phyloP scores from a whole-genome alignment of 2,797 vertebrate genomes.

The Rallus crepitans region DNA sequence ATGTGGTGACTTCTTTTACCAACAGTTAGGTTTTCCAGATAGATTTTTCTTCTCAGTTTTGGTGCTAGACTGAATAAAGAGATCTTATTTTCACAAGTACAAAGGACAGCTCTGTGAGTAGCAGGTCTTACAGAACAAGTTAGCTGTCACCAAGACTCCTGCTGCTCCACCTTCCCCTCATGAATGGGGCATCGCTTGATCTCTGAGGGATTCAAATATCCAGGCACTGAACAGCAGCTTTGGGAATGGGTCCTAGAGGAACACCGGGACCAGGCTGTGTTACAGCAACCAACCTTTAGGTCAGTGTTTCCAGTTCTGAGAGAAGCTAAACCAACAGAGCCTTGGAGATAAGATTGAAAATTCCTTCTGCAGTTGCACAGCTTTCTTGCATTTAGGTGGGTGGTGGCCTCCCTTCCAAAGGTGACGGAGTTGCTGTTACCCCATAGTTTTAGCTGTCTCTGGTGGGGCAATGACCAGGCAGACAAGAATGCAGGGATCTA shows the following conservation, averaged over 20 bases:
- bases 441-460: background rate
- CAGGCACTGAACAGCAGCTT: background rate
- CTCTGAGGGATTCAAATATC: background rate
- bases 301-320: background rate
- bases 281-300: background rate
- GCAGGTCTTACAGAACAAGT: background rate
- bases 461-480: background rate
- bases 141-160: rapidly evolving
- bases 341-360: background rate
- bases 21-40: background rate
- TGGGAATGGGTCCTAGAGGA: background rate
- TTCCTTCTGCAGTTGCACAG: background rate
- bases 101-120: background rate
- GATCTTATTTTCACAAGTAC: background rate
- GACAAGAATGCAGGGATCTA: background rate
- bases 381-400: background rate
- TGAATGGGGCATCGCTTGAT: rapidly evolving
- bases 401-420: background rate
- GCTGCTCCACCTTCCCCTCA: background rate
- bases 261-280: rapidly evolving
- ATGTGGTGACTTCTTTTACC: background rate
- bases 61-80: background rate
- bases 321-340: background rate
- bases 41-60: background rate
- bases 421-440: background rate